Percentiles rank a stretch among this genome's conserved stretches.
phyloP scores from a whole-genome alignment of 1,140 invertebrate species.

The Stegodyphus dumicola region DNA sequence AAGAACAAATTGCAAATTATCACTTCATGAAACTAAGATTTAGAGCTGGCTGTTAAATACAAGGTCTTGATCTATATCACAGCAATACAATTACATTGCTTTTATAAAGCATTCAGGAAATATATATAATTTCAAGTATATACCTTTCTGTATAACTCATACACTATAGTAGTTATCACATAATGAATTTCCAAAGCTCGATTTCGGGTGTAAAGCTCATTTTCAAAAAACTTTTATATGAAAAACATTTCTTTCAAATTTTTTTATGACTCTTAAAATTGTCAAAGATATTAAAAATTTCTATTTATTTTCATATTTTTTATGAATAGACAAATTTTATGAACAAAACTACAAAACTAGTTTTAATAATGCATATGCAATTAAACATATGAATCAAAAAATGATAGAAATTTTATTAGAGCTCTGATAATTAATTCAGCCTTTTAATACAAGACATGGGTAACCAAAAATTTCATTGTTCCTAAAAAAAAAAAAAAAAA shows the following conservation, averaged over 20 bases:
- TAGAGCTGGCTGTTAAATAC: background rate
- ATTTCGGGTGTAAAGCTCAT: conserved; percentile 43
- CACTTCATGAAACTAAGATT: background rate
- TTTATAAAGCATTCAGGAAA: background rate
- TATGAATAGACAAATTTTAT: background rate
- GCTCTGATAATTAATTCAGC: too few relatives aligned
- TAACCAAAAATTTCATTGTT: too few relatives aligned
- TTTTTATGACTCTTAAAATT: background rate
- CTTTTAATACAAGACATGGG: too few relatives aligned
- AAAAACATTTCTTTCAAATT: background rate
- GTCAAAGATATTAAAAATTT: background rate
- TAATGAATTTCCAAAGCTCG: conserved; percentile 40
- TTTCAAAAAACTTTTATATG: conserved; percentile 15
- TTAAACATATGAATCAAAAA: background rate
- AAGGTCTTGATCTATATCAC: conserved; percentile 15
- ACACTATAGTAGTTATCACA: conserved; percentile 1
- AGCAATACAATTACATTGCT: conserved; percentile 4
- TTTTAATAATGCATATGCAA: background rate
- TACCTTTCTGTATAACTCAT: background rate
- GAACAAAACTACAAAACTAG: background rate
- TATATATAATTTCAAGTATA: background rate
- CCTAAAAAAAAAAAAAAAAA: too few relatives aligned
- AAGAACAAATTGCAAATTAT: background rate
- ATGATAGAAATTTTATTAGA: too few relatives aligned
- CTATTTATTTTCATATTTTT: background rate